Conservation (phyloP, 2,888 invertebrate genomes). For the Dryobota labecula region DNA sequence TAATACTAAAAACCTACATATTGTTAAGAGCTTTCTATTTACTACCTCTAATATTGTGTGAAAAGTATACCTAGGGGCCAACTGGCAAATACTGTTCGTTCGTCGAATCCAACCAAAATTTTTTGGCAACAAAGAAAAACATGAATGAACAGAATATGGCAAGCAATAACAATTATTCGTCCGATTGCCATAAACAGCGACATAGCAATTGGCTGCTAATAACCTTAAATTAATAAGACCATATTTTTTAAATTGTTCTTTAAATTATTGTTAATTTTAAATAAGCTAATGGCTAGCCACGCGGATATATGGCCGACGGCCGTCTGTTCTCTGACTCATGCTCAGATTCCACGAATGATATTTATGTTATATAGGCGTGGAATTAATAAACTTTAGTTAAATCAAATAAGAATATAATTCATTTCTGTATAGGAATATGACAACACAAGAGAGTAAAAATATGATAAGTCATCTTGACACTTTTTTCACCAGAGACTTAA, state of each 20-base stretch:
- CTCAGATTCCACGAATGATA: constrained; percentile 48
- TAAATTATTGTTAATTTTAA: constrained; percentile 23
- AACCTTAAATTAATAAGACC: constrained; percentile 15
- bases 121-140: constrained; percentile 29
- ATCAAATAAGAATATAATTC: no score
- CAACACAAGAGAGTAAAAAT: no score
- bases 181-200: not conserved
- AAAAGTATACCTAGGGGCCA: not conserved
- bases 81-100: not conserved
- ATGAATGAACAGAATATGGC: constrained; percentile 25
- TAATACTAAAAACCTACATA: not conserved
- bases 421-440: no score
- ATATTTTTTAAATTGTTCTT: constrained; percentile 21
- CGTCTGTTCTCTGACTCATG: constrained; percentile 50
- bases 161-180: constrained; percentile 13
- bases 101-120: not conserved
- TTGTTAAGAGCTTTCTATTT: not conserved
- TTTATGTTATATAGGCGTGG: no score
- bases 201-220: constrained; percentile 3
- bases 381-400: no score
- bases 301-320: constrained; percentile 42
- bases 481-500: no score
- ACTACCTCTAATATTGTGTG: not conserved
- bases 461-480: no score
- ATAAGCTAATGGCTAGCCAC: constrained; percentile 35